Conservation (phyloP, 2,888 invertebrate species). For the Pyrrhosoma nymphula region DNA sequence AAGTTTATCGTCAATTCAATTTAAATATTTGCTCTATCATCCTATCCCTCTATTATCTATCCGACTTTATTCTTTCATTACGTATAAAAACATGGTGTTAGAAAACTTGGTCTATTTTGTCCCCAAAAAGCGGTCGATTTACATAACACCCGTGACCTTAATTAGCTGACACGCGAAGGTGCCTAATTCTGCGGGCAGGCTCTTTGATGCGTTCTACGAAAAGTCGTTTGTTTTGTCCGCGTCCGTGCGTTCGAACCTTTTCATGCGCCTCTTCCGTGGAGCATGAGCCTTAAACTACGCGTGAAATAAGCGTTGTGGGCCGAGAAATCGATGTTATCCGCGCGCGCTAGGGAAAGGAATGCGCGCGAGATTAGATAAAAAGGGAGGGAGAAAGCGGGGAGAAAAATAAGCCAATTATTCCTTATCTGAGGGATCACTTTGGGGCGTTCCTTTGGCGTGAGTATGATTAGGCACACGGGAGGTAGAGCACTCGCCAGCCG, state of each 20-base stretch:
- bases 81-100: no score
- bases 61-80: no score
- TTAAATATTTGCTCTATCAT: no score
- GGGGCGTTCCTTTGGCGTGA: slow-evolving; percentile 48
- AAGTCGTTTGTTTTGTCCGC: neutral
- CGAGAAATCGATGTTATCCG: slow-evolving; percentile 27
- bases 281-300: slow-evolving; percentile 5
- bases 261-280: neutral
- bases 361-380: slow-evolving; percentile 32
- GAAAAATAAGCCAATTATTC: slow-evolving; percentile 64
- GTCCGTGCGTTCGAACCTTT: neutral
- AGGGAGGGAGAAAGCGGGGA: neutral
- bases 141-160: slow-evolving; percentile 45
- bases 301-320: slow-evolving; percentile 15
- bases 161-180: slow-evolving; percentile 18
- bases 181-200: neutral
- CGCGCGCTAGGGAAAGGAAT: neutral
- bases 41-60: no score
- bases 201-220: neutral
- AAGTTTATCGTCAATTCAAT: no score
- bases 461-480: slow-evolving; percentile 35
- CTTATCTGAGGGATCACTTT: slow-evolving; percentile 47
- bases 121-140: neutral
- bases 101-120: neutral
- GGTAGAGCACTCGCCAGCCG: neutral